These are phyloP conservation scores for Pterostichus madidus DNA, from an alignment of 2,888 invertebrate species.

Conservation along the genomic window DNA sequence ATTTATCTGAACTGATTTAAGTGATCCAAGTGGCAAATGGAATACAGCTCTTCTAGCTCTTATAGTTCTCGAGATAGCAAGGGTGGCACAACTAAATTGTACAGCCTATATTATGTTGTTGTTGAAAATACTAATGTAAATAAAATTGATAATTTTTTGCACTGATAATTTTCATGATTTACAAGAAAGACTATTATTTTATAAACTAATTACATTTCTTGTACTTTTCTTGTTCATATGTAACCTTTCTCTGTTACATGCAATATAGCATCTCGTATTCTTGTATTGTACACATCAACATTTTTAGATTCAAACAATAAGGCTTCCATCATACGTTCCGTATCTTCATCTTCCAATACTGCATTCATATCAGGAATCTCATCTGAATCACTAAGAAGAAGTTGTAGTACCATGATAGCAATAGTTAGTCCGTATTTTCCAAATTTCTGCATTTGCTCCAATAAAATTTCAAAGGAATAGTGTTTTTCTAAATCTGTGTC, in stretches of 20 bases:
- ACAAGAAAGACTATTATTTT: neutral
- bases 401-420: conserved; percentile 70
- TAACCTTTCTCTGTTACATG: conserved; percentile 68
- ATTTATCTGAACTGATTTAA: too few relatives aligned
- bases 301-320: conserved; percentile 68
- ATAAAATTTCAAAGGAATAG: conserved; percentile 71
- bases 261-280: conserved; percentile 68
- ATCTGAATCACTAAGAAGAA: conserved; percentile 70
- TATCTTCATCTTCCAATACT: conserved; percentile 49
- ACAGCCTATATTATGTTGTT: too few relatives aligned
- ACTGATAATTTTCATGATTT: too few relatives aligned
- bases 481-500: conserved; percentile 71
- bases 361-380: conserved; percentile 69
- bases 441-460: conserved; percentile 71
- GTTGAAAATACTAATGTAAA: too few relatives aligned
- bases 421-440: conserved; percentile 71
- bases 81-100: too few relatives aligned
- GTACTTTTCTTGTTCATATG: conserved; percentile 59
- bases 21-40: too few relatives aligned
- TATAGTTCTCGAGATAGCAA: too few relatives aligned
- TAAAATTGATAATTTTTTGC: too few relatives aligned
- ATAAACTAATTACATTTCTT: conserved; percentile 10
- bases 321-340: conserved; percentile 68
- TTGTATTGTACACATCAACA: conserved; percentile 67
- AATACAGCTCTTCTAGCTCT: too few relatives aligned